Percentiles rank a stretch among this genome's conserved stretches.
phyloP scores from a whole-genome alignment of 2,797 vertebrate genomes.

The Karalla daura region DNA sequence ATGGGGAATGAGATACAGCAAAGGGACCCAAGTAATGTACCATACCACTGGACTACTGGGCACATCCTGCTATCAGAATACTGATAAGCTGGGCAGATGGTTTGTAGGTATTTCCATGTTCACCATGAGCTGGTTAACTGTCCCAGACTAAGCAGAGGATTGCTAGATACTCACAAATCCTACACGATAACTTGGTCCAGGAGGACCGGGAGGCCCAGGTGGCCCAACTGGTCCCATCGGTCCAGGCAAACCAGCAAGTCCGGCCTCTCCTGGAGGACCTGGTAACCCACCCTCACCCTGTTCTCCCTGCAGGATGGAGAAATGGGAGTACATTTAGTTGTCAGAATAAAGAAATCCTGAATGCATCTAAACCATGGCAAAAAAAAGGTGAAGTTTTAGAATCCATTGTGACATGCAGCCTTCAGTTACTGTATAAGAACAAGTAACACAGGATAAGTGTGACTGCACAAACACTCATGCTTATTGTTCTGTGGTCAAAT shows the following conservation, averaged over 20 bases:
- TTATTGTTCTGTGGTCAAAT: constrained; percentile 13
- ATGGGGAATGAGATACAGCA: too few species aligned
- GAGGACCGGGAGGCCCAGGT: constrained; percentile 88
- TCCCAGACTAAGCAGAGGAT: too few species aligned
- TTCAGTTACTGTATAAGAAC: too few species aligned
- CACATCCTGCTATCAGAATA: too few species aligned
- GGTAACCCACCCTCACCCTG: constrained; percentile 82
- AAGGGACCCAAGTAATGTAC: too few species aligned
- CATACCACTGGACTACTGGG: too few species aligned
- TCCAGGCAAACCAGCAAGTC: constrained; percentile 90
- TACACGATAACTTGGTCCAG: constrained; percentile 79
- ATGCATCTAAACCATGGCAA: neutral
- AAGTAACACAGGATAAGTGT: neutral
- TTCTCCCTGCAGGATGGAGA: constrained; percentile 70
- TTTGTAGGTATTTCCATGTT: too few species aligned
- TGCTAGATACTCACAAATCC: constrained; percentile 99
- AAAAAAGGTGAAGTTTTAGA: neutral
- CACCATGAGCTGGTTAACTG: too few species aligned
- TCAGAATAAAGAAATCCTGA: neutral
- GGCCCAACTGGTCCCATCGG: constrained; percentile 90
- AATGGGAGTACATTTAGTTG: neutral
- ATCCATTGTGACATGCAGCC: neutral
- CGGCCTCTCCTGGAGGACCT: constrained; percentile 84
- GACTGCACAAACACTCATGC: constrained; percentile 11
- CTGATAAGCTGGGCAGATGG: too few species aligned